phyloP scores from a whole-genome alignment of 2,797 vertebrate species.

The Buceros bicornis region DNA sequence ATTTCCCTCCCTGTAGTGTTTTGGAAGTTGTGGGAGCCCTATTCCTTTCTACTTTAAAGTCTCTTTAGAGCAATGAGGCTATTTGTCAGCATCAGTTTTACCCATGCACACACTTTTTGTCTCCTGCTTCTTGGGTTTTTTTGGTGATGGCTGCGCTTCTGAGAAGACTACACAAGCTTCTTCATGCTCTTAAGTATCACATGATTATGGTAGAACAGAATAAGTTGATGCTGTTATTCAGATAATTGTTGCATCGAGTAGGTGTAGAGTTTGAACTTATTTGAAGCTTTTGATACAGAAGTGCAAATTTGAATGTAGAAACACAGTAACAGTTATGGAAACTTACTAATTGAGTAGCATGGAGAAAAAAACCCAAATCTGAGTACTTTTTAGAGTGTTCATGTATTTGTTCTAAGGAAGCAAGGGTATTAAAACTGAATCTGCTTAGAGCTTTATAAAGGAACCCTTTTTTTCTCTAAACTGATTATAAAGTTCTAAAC shows the following conservation, averaged over 20 bases:
- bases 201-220: not conserved
- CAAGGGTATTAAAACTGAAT: not conserved
- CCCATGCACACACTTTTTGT: not conserved
- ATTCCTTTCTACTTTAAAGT: not conserved
- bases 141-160: not conserved
- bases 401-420: not conserved
- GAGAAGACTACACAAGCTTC: not conserved
- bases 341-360: not conserved
- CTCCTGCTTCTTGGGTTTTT: not conserved
- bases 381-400: not conserved
- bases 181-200: not conserved
- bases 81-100: not conserved
- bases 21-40: not conserved
- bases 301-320: not conserved
- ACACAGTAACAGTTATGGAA: not conserved
- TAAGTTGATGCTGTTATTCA: not conserved
- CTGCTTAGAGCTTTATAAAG: not conserved
- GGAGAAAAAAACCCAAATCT: accelerated
- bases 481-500: not conserved
- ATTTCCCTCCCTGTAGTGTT: not conserved
- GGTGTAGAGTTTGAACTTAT: not conserved
- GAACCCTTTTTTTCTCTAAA: not conserved
- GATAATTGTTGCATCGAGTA: not conserved
- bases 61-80: not conserved
- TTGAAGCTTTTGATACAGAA: not conserved